Conservation (phyloP, 2,888 invertebrate genomes). For the Endomychus coccineus region DNA sequence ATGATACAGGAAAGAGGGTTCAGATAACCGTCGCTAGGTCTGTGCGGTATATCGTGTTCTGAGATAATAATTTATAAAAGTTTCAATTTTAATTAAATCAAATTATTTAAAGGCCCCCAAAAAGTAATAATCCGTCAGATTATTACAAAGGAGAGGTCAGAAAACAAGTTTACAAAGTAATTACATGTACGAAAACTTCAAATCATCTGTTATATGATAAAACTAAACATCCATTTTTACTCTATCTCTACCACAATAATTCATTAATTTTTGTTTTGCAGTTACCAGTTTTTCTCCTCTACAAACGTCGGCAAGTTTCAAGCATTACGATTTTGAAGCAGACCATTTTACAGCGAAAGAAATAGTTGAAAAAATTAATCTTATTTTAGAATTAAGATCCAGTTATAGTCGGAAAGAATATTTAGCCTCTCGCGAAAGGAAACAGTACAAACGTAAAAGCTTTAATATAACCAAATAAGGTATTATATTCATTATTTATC, state of each 20-base stretch:
- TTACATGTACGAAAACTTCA: no score
- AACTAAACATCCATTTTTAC: no score
- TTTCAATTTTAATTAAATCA: no score
- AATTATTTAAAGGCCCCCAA: no score
- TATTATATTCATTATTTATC: slow-evolving; percentile 1
- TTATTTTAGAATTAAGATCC: slow-evolving; percentile 74
- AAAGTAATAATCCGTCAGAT: no score
- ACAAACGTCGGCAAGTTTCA: slow-evolving; percentile 57
- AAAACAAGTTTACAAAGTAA: no score
- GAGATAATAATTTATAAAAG: no score
- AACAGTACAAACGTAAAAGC: slow-evolving; percentile 55
- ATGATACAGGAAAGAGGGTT: no score
- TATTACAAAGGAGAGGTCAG: no score
- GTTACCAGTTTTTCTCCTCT: slow-evolving; percentile 28
- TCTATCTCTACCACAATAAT: neutral
- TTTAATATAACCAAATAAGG: slow-evolving; percentile 41
- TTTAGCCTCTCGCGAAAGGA: slow-evolving; percentile 65
- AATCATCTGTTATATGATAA: no score
- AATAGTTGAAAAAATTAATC: slow-evolving; percentile 80
- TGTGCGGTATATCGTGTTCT: no score
- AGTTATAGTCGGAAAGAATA: slow-evolving; percentile 78
- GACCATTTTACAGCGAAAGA: slow-evolving; percentile 68
- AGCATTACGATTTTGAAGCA: slow-evolving; percentile 83
- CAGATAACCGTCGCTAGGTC: no score
- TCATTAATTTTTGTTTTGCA: slow-evolving; percentile 3